Base-by-base conservation (phyloP, 2,113 vertebrate species). In the Hippocampus mohnikei region DNA sequence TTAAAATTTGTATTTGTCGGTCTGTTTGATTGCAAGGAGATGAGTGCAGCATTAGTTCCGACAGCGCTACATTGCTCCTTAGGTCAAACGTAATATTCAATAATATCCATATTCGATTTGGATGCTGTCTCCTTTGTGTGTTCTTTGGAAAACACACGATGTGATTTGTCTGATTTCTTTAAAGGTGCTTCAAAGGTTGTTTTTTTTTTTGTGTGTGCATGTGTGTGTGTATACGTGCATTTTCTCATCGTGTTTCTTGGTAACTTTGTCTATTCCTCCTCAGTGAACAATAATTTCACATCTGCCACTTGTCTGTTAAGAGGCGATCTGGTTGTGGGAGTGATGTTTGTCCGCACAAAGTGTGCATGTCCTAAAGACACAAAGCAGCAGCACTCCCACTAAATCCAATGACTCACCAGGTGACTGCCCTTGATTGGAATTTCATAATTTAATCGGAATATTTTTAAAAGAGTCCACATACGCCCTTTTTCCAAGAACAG, bases 51-150 rank as follows among this genome's bases (percentile, higher is more conserved):
- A 67, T 78, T 85, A 56, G 46, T 72, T 72, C 71, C 78, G 83
- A 84, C 75, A 71, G 8, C 40, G 50, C 15, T 15, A 21, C 40
- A 67, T 78, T 72, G 46, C 67, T 65, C 69, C 21, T 42, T 52
- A 59, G 8, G 58, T 60, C 27, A 60, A 33, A 33, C 6, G 27
- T 60, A 33, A 33, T 81, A 76, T 78, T 77, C 71, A 67, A 18
- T 69, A 71, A 85, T 81, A 72, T 66, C 52, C 20, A 72, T 66
- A 70, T 76, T 42, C 37, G 53, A 81, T 85, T 81, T 79, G 64
- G 84, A 27, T 46, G 60, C 76, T 50, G 76, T 81, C 71, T 67
- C 64, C 61, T 86, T 76, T 13, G 0, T 76, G 69, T 62, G 3
- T 65, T 25, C 37, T 69, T 5, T 60, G 33, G 13, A 18, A 60